These are phyloP conservation scores for Cinclus cinclus DNA, from an alignment of 2,113 vertebrate species.

Conservation along the genomic window DNA sequence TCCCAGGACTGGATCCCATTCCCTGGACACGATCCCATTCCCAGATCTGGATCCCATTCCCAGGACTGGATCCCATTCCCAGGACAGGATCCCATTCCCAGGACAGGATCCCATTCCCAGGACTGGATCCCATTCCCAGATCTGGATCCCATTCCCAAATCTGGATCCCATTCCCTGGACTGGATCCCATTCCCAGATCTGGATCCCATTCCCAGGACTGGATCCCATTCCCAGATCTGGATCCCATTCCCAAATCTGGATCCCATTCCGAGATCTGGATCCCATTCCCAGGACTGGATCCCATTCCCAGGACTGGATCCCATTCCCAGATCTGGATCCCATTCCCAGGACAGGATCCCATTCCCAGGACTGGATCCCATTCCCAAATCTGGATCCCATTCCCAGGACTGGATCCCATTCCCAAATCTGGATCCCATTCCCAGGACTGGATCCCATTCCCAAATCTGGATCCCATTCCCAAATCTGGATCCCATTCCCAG, in stretches of 20 bases:
- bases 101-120: no score
- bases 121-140: no score
- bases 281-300: not conserved
- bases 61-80: not conserved
- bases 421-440: rapidly evolving
- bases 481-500: not conserved
- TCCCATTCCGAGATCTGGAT: not conserved
- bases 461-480: no score
- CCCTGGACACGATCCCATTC: no score
- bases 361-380: not conserved
- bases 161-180: no score
- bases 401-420: not conserved
- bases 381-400: not conserved
- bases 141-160: no score
- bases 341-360: not conserved
- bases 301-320: not conserved
- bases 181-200: no score
- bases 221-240: not conserved
- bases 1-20: not conserved
- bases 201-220: not conserved
- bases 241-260: not conserved
- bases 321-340: not conserved
- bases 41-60: no score
- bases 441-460: not conserved
- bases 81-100: no score